Evolutionary conservation across 1,140 invertebrate species (phyloP).

Genomic region (Atta texana): DNA sequence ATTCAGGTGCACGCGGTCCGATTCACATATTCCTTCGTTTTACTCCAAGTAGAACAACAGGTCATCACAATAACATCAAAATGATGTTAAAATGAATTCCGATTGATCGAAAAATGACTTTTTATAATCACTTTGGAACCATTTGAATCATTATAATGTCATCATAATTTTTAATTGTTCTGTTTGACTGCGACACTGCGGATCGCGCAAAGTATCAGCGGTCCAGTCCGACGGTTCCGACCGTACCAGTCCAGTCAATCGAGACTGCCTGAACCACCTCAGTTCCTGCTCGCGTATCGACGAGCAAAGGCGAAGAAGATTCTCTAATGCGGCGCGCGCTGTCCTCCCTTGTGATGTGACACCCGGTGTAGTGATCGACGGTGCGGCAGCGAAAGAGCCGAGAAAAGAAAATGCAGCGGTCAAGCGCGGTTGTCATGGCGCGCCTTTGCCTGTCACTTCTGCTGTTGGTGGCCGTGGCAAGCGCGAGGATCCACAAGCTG

Average conservation of each 20-base stretch:
- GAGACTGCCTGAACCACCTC: conserved; percentile 2
- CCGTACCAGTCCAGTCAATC: too few relatives aligned
- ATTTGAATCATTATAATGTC: too few relatives aligned
- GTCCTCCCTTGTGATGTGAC: conserved; percentile 53
- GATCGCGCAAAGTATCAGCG: background rate
- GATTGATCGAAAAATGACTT: too few relatives aligned
- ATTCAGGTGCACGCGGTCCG: conserved; percentile 21
- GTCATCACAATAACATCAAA: too few relatives aligned
- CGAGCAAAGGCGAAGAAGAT: conserved; percentile 26
- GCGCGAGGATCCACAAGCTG: conserved; percentile 83
- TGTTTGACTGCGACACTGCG: background rate
- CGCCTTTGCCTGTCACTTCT: conserved; percentile 59
- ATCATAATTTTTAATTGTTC: too few relatives aligned
- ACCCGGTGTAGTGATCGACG: conserved; percentile 21
- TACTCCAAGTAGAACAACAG: background rate
- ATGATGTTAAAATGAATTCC: too few relatives aligned
- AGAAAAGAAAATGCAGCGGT: conserved; percentile 69
- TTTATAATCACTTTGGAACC: too few relatives aligned
- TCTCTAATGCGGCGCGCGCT: background rate
- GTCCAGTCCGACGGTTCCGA: conserved; percentile 21
- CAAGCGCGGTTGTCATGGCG: conserved; percentile 47
- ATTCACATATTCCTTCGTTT: conserved; percentile 41
- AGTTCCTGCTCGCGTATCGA: conserved; percentile 75
- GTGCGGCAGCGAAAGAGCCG: background rate
- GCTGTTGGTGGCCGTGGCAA: conserved; percentile 62